Base-by-base conservation (phyloP, 2,797 vertebrate species). In the Phalloptychus januarius region DNA sequence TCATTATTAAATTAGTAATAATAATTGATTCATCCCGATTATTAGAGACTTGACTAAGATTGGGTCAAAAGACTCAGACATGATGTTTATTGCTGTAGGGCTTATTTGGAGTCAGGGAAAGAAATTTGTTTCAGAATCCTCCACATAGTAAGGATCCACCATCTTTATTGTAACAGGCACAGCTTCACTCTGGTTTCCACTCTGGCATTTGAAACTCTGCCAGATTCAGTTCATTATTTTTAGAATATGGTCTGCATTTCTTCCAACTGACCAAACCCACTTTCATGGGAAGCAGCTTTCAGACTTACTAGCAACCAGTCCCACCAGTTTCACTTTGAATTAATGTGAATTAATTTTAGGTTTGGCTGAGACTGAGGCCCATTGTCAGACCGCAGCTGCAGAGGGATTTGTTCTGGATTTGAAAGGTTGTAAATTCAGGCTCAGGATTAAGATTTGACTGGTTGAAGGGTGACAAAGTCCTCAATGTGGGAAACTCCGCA, bases 401-500 rank as follows among this genome's bases (percentile, higher is more conserved):
- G 28, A 2, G 28, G 28, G 3, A 70, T 76, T 45, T 23, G 40
- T 54, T 2, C 38, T 0, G 7, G 0, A 3, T 58, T 20, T 33
- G 58, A 3, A 11, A 2, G 20, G 8, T 0, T 15, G 18, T 38
- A 58, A 23, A 58, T 40, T 12, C 23, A 69, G 25, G 10, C 13
- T 28, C 11, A n/a, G 38, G 6, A 31, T 8, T 33, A 4, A 16
- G 3, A 4, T 75, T 12, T 74, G n/a, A 11, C 58, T 70, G 61
- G 56, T 71, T 71, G 58, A 18, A 23, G 18, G 7, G 18, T 16
- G 28, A n/a, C 0, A 16, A 10, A 28, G 0, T 0, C 7, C 1
- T 74, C 12, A 7, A 25, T 76, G 31, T 65, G 78, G 81, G 75
- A 81, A 83, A 83, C 1, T 75, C 73, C 38, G 16, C 76, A 46